Base-by-base conservation (phyloP, 2,888 invertebrate genomes). In the Drosophila anceps region DNA sequence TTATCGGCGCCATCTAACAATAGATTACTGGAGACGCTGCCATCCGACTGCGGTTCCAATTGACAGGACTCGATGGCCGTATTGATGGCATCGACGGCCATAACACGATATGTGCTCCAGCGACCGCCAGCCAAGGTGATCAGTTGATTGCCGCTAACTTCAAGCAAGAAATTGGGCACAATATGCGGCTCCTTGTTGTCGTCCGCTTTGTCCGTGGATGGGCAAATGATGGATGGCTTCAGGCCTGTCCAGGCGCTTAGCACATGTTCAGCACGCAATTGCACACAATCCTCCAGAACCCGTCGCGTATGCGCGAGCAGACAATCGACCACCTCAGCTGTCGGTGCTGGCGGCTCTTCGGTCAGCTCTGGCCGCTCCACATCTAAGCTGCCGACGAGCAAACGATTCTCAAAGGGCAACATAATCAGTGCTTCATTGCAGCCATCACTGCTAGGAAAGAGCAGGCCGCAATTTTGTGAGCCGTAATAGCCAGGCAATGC, bases 381-480 rank as follows among this genome's bases (percentile, higher is more conserved):
- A 93, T 99, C 99, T 0, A 99, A 99, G 55, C 99, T 99, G 62
- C 99, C 99, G 62, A 97, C 96, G 89, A 98, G 96, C 37, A 97
- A 97, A 82, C 96, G 97, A 92, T 95, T 97, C 94, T 96, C 97
- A 98, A 99, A 99, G 0, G 99, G 99, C 63, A 99, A 94, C 95
- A 99, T 99, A 95, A 99, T 99, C 90, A 99, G 98, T 0, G 99
- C 98, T 72, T 99, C 95, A 0, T 99, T 99, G 93, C 99, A 98
- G 18, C 97, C 97, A 0, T 44, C 13, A 0, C 98, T 98, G 1
- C 97, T 95, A 0, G 99, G 99, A 94, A 99, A 99, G 1, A 99
- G 94, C 0, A 99, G 95, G 81, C 99, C 99, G 97, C 99, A 99
- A 92, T 97, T 97, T 73, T 97, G 96, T 0, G 99, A 99, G 89